Percentiles rank a stretch among this genome's conserved stretches.
These are phyloP conservation scores for Trichomycterus rosablanca DNA, from an alignment of 2,113 vertebrate species.

Conservation along the genomic window DNA sequence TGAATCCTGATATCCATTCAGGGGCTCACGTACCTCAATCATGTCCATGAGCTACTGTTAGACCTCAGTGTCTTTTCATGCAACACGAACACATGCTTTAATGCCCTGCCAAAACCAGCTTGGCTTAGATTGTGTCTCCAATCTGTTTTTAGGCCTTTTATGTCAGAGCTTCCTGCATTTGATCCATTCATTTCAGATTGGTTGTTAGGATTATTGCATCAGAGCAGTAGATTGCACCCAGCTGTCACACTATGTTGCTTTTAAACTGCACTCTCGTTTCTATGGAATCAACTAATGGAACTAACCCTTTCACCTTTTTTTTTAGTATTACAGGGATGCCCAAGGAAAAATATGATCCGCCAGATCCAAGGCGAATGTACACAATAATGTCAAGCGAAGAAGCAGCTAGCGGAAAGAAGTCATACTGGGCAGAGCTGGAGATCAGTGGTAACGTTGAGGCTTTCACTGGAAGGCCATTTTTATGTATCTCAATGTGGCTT, in stretches of 20 bases:
- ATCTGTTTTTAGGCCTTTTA: conserved; percentile 13
- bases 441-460: conserved; percentile 82
- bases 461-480: not conserved
- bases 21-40: not conserved
- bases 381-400: conserved; percentile 98
- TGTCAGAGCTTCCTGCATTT: not conserved
- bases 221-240: not conserved
- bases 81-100: not conserved
- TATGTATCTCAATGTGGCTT: too few relatives aligned
- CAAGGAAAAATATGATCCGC: conserved; percentile 99
- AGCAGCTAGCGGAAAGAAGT: conserved; percentile 95
- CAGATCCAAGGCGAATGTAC: conserved; percentile 98
- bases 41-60: not conserved
- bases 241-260: conserved; percentile 7
- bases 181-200: not conserved
- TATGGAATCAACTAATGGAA: conserved; percentile 1
- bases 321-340: conserved; percentile 86
- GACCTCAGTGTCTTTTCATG: not conserved
- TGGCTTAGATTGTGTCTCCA: conserved; percentile 2
- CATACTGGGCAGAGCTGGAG: conserved; percentile 98
- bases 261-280: conserved; percentile 3
- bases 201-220: not conserved
- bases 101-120: not conserved
- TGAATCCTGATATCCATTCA: conserved; percentile 1
- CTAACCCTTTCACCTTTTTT: conserved; percentile 9